Conservation (phyloP, 2,113 vertebrate genomes). For the Nasalis larvatus region DNA sequence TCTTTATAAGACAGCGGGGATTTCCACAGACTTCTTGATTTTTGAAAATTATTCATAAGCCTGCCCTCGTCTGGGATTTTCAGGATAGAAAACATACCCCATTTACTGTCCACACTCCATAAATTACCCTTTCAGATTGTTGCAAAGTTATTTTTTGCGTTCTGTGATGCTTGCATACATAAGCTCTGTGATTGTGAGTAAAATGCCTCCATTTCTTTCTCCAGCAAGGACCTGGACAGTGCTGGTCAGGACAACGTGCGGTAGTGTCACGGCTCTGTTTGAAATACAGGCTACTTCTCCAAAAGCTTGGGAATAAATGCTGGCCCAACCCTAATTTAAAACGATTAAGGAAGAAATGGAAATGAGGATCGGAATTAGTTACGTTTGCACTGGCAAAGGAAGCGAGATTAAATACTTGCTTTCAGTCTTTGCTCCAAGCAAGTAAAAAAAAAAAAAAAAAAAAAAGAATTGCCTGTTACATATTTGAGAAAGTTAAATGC, state of each 20-base stretch:
- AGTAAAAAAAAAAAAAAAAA: neutral
- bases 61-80: neutral
- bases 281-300: neutral
- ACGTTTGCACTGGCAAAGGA: neutral
- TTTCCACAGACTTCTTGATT: neutral
- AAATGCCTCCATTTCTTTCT: neutral
- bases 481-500: neutral
- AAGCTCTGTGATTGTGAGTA: neutral
- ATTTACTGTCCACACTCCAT: neutral
- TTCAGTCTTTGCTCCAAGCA: neutral
- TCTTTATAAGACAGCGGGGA: neutral
- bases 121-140: neutral
- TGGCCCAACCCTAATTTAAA: neutral
- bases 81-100: neutral
- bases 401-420: neutral
- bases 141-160: neutral
- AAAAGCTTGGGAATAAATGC: neutral
- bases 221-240: neutral
- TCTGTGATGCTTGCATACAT: rapidly evolving
- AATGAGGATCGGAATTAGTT: neutral
- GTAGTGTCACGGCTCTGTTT: rapidly evolving
- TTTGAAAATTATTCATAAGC: neutral
- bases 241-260: neutral
- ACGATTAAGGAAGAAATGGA: neutral
- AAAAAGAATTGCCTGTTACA: neutral